A percentile compares a stretch with the other conserved stretches of the same genome.
Evolutionary conservation across 2,113 vertebrate genomes (phyloP).

Genomic region (Phoenicopterus ruber): DNA sequence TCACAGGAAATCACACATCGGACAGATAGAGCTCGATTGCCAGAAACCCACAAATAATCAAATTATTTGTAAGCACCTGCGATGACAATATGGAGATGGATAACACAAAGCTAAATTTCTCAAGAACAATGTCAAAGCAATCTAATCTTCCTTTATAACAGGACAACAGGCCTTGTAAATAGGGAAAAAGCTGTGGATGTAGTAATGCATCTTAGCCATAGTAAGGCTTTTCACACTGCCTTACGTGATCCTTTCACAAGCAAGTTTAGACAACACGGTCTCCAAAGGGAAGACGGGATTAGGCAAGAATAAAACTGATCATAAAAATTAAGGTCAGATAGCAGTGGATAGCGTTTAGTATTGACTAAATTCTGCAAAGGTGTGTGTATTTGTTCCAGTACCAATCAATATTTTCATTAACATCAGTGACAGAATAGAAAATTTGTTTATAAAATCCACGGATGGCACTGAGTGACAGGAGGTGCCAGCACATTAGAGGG

Average conservation of each 20-base stretch:
- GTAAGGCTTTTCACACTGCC: not conserved
- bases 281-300: not conserved
- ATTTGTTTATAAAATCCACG: not conserved
- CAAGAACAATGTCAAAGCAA: not conserved
- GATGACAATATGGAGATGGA: not conserved
- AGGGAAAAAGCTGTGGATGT: not conserved
- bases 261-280: not conserved
- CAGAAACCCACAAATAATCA: not conserved
- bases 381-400: not conserved
- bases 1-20: not conserved
- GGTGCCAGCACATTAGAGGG: accelerated
- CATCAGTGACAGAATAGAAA: not conserved
- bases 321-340: not conserved
- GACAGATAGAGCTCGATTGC: not conserved
- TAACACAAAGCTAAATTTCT: not conserved
- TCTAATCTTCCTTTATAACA: not conserved
- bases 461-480: not conserved
- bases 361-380: not conserved
- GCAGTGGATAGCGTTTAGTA: not conserved
- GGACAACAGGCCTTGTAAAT: not conserved
- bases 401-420: not conserved
- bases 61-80: not conserved
- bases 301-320: not conserved
- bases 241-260: not conserved
- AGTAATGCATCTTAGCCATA: not conserved